phyloP scores from a whole-genome alignment of 2,797 vertebrate species.

The Pitangus sulphuratus region DNA sequence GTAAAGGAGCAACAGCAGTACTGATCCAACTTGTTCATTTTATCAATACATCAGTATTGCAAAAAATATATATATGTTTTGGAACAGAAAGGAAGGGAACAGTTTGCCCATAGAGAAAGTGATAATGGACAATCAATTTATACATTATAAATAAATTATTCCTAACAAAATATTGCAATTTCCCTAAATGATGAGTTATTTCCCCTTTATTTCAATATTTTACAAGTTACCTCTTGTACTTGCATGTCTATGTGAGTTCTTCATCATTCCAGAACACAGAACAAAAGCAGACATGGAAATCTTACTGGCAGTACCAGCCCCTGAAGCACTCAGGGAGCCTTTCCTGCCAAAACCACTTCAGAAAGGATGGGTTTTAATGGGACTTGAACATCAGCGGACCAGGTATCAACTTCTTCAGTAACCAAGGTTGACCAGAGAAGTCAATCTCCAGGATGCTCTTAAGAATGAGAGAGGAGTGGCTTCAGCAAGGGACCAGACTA shows the following conservation, averaged over 20 bases:
- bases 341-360: background rate
- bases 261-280: background rate
- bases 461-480: background rate
- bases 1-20: background rate
- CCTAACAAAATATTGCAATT: background rate
- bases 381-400: background rate
- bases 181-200: background rate
- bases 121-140: background rate
- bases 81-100: background rate
- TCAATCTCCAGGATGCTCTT: background rate
- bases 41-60: background rate
- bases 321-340: background rate
- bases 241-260: background rate
- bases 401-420: background rate
- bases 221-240: background rate
- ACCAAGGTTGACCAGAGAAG: background rate
- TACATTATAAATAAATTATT: background rate
- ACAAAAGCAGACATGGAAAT: background rate
- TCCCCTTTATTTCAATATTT: background rate
- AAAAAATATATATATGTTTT: background rate
- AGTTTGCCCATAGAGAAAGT: rapidly evolving
- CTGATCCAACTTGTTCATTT: background rate
- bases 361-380: background rate
- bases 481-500: background rate
- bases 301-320: background rate